phyloP scores from a whole-genome alignment of 2,797 vertebrate species.

The Scomberomorus guttatus region DNA sequence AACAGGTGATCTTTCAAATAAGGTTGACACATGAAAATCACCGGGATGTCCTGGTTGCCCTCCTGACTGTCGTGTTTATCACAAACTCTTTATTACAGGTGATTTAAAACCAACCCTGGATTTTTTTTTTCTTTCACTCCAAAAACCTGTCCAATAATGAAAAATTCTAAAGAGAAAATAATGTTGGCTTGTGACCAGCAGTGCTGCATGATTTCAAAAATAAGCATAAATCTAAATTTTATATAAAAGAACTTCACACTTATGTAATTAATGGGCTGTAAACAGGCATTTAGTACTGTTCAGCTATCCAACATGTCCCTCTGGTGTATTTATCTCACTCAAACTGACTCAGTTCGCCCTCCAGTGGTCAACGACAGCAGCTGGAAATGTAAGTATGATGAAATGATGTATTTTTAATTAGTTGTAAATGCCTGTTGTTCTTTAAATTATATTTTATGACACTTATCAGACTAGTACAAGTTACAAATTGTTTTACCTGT shows the following conservation, averaged over 20 bases:
- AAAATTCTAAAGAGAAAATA: background rate
- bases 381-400: background rate
- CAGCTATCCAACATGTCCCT: background rate
- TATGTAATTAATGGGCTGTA: background rate
- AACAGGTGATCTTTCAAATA: slow-evolving; percentile 9
- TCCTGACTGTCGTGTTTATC: background rate
- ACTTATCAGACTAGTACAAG: background rate
- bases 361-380: slow-evolving; percentile 55
- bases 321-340: slow-evolving; percentile 11
- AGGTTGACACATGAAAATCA: background rate
- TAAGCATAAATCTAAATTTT: background rate
- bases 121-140: background rate
- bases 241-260: background rate
- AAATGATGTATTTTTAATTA: background rate
- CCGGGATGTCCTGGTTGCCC: background rate
- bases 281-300: background rate
- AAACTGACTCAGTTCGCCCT: slow-evolving; percentile 58
- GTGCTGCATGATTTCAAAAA: background rate
- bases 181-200: background rate
- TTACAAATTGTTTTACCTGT: background rate
- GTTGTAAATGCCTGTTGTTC: background rate
- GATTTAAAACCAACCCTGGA: background rate
- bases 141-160: background rate
- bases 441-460: background rate
- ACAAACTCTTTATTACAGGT: background rate